Evolutionary conservation across 2,113 vertebrate genomes (phyloP), one percentile per base, ranked within the genome.

Genomic region (Podocnemis expansa): DNA sequence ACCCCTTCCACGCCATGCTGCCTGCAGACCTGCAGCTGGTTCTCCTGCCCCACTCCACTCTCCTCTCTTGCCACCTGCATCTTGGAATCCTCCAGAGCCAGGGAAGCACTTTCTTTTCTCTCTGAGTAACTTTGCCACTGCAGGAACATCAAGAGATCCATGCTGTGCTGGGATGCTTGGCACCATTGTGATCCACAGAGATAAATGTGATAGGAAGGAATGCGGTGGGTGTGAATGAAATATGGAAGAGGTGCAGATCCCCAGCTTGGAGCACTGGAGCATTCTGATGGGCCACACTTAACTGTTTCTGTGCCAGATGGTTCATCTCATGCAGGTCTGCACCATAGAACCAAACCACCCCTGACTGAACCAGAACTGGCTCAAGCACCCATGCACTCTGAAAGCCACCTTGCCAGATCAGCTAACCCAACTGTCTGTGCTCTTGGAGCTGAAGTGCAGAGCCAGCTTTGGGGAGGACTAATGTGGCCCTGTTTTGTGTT

Each of bases 1-100:
- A 97, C 97, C 96, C 97, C 78, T 97, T 96, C 96, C 67, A 31
- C 24, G 85, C 96, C 94, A 10, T 1, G 5, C 84, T 78, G 43
- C 93, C 25, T 56, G 83, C 79, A 31, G 1, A 75, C 60, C 51
- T 54, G 87, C 55, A 43, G 51, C 80, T 38, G 43, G 43, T 58
- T 41, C 9, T 9, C 54, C n/a, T 19, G 56, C 34, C 76, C n/a
- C 9, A 67, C 52, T 22, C 27, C n/a, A 38, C 21, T 27, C 24
- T 34, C 38, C 38, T 58, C 29, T 24, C 17, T 22, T 29, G 47
- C 83, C 83, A 38, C 63, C 67, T 73, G 67, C n/a, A 70, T 21
- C 34, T 8, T n/a, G 13, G 63, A 38, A 8, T 12, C 70, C 70
- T 41, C 70, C 70, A 41, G 22, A 73, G 70, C 70, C 41, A 12